Evolutionary conservation across 2,113 vertebrate species (phyloP), one percentile per base, ranked within the genome.

Genomic region (Megalops atlanticus): DNA sequence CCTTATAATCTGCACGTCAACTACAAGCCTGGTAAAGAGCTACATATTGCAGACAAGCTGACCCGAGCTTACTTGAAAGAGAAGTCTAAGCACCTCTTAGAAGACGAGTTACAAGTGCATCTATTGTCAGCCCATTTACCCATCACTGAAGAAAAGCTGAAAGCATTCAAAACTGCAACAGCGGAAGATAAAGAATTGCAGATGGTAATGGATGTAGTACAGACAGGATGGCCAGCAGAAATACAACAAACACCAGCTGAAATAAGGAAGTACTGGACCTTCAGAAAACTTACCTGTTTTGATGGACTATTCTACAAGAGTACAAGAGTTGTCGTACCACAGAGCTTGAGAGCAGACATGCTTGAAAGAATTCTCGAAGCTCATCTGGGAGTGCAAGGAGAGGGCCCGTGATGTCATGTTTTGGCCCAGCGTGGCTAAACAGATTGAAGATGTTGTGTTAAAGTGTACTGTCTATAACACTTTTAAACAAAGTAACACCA

Each of bases 341-440:
- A 41, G 8, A 39, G 41, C 41, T 36, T 77, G 75, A 68, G 69
- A 76, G 16, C 64, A 41, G 16, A 75, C 64, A 74, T 81, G 83
- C 41, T 81, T 21, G 39, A 72, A 4, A 77, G n/a, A 73, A 36
- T 78, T 31, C 58, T 72, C 49, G 64, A 82, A 71, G 39, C 68
- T 39, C 81, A 82, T 49, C 39, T 70, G 12, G 69, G 76, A 38
- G 54, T 76, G 43, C 5, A 45, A 14, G 4, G 52, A 69, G 11
- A 81, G 58, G 45, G 74, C 74, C 27, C 68, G 74, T 77, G 54
- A 81, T 69, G 27, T 81, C 10, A 16, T 81, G 49, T 68, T 35
- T 15, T 81, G 80, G 80, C 80, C 40, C 16, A 49, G 43, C 43
- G 43, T 45, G 43, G 14, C 14, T 45, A 7, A 45, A 36, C 43